phyloP scores from a whole-genome alignment of 2,113 vertebrate genomes.

The Rallus limicola region DNA sequence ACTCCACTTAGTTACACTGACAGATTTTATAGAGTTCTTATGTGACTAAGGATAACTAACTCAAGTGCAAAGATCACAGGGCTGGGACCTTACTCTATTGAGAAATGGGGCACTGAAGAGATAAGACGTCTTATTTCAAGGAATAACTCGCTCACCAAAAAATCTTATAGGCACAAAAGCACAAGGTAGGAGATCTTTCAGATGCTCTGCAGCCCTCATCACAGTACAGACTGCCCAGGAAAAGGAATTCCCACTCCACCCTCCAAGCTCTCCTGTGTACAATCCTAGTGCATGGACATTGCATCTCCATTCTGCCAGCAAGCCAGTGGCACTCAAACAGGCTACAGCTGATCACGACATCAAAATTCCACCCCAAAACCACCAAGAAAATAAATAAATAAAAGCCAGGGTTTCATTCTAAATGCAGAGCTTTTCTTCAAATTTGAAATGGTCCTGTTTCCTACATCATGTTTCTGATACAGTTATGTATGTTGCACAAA shows the following conservation, averaged over 20 bases:
- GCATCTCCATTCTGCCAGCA: fast-evolving
- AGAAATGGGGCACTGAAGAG: neutral
- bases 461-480: neutral
- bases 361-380: neutral
- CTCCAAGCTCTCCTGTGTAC: fast-evolving
- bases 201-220: neutral
- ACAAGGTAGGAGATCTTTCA: neutral
- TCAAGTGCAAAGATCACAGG: neutral
- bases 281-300: fast-evolving
- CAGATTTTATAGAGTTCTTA: neutral
- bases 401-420: neutral
- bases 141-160: neutral
- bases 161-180: neutral
- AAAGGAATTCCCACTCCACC: neutral
- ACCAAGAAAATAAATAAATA: neutral
- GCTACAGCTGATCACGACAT: neutral
- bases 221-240: neutral
- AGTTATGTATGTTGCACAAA: neutral
- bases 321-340: neutral
- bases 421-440: neutral
- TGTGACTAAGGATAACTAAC: neutral
- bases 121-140: neutral
- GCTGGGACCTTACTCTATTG: neutral
- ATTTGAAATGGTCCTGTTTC: neutral
- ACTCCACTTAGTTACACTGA: neutral